phyloP scores from a whole-genome alignment of 2,888 invertebrate species.

The Ditylenchus weischeri region DNA sequence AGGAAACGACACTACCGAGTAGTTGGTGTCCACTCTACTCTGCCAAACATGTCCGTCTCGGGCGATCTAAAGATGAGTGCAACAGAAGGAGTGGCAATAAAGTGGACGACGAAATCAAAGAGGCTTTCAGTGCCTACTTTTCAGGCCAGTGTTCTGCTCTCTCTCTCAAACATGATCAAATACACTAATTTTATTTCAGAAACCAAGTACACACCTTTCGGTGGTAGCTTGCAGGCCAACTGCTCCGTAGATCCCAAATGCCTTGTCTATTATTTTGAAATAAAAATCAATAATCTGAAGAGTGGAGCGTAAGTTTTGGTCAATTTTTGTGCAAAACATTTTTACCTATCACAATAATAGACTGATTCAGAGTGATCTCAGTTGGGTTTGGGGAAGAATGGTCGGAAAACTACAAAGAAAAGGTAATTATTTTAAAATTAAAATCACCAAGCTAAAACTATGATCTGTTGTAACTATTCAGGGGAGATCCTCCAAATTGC shows the following conservation, averaged over 20 bases:
- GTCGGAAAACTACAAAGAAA: neutral
- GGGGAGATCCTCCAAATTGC: neutral
- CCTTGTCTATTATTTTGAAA: neutral
- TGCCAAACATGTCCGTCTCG: no score
- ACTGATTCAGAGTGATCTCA: neutral
- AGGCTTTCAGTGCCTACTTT: no score
- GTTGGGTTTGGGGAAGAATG: constrained; percentile 3
- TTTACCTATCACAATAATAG: neutral
- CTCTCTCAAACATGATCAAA: no score
- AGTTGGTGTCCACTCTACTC: no score
- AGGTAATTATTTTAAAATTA: no score
- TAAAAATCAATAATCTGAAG: neutral
- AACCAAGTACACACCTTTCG: neutral
- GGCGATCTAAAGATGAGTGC: no score
- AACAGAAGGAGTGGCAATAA: neutral
- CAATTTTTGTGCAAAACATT: neutral
- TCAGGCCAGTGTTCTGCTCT: no score
- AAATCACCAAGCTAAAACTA: no score
- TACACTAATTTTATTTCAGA: neutral
- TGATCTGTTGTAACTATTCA: no score
- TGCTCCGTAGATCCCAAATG: neutral
- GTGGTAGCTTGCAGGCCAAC: neutral
- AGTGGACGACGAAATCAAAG: neutral
- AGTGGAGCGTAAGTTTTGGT: constrained; percentile 1
- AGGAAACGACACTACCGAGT: no score